phyloP scores from a whole-genome alignment of 2,113 vertebrate species.

The Colaptes auratus region DNA sequence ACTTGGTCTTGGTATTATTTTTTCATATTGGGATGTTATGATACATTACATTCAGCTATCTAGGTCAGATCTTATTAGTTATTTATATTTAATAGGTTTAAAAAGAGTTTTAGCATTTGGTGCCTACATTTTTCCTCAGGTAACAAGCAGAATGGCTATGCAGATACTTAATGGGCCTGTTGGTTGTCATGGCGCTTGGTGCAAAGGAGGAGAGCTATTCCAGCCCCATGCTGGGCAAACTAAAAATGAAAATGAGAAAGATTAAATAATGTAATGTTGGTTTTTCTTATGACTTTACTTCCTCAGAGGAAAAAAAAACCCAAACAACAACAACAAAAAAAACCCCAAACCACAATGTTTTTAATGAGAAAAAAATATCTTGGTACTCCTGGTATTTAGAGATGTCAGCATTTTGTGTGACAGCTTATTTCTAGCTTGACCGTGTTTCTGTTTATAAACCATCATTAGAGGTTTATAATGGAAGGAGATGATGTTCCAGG shows the following conservation, averaged over 20 bases:
- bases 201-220: not conserved
- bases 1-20: not conserved
- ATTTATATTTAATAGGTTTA: conserved; percentile 56
- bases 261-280: not conserved
- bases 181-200: conserved; percentile 19
- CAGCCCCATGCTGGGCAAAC: not conserved
- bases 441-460: conserved; percentile 4
- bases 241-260: conserved; percentile 50
- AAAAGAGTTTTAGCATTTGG: conserved; percentile 23
- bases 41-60: conserved; percentile 30
- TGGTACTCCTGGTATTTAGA: not conserved
- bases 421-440: conserved; percentile 35
- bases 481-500: not conserved
- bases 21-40: not conserved
- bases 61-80: conserved; percentile 56
- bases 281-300: conserved; percentile 23
- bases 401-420: conserved; percentile 14
- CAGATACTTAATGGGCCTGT: not conserved
- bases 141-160: conserved; percentile 32
- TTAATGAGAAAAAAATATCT: not conserved
- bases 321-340: too few species aligned
- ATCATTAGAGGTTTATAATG: not conserved
- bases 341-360: not conserved
- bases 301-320: conserved; percentile 8
- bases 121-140: conserved; percentile 23